Conservation (phyloP, 2,113 vertebrate genomes). For the Desmodus rotundus region DNA sequence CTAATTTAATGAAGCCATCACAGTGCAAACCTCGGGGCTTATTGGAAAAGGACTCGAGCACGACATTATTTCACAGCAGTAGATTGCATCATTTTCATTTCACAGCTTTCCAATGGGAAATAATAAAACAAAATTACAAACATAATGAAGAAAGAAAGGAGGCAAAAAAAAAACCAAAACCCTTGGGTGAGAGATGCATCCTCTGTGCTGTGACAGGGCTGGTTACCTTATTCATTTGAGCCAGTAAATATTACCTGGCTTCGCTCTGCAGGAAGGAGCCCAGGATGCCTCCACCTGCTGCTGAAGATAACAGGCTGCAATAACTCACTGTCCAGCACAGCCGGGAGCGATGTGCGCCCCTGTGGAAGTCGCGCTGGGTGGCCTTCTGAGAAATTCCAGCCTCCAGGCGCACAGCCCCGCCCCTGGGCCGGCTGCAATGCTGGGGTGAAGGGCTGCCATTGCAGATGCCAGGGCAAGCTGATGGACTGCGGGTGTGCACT, state of each 20-base stretch:
- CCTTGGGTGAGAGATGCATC: neutral
- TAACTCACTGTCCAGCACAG: slow-evolving; percentile 25
- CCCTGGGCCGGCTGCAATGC: rapidly evolving
- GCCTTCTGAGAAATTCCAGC: neutral
- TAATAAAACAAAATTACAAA: slow-evolving; percentile 75
- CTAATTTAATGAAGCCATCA: slow-evolving; percentile 75
- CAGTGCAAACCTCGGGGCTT: slow-evolving; percentile 70
- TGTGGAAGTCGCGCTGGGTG: neutral
- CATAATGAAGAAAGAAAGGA: slow-evolving; percentile 68
- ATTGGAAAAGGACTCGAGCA: slow-evolving; percentile 71
- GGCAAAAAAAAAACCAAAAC: neutral
- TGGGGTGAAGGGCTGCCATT: neutral
- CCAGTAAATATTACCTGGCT: slow-evolving; percentile 50
- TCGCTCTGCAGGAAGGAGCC: neutral
- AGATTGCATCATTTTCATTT: slow-evolving; percentile 75
- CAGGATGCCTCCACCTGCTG: neutral
- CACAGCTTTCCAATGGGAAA: slow-evolving; percentile 67
- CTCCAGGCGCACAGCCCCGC: neutral
- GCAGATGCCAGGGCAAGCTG: too few relatives aligned
- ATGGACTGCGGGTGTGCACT: rapidly evolving
- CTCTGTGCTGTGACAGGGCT: neutral
- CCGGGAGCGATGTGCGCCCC: neutral
- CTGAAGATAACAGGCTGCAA: slow-evolving; percentile 52
- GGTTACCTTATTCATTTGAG: slow-evolving; percentile 54
- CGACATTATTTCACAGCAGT: slow-evolving; percentile 73